Percentiles rank a stretch among this genome's conserved stretches.
Conservation (phyloP, 64 coral and sea anemone species). For the Acropora yongei region DNA sequence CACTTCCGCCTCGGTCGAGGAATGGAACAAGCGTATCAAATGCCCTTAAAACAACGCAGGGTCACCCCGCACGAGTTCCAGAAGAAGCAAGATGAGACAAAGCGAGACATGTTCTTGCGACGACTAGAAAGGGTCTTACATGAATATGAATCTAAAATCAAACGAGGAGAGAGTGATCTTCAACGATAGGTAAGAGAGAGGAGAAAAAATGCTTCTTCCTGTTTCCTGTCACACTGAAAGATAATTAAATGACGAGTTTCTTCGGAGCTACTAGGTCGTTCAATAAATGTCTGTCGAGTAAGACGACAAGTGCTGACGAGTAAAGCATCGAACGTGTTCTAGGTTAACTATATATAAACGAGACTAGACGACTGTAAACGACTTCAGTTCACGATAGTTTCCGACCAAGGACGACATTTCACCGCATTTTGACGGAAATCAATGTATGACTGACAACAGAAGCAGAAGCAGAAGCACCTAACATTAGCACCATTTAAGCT, state of each 20-base stretch:
- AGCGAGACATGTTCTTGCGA: conserved; percentile 21
- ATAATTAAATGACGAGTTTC: background rate
- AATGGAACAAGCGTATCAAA: conserved; percentile 16
- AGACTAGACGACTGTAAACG: background rate
- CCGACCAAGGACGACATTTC: too few relatives aligned
- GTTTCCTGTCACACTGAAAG: background rate
- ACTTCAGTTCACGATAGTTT: too few relatives aligned
- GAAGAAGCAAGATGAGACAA: background rate
- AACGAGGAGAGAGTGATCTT: conserved; percentile 22
- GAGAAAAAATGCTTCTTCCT: background rate
- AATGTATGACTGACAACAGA: too few relatives aligned
- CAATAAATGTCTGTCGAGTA: too few relatives aligned
- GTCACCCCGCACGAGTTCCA: background rate
- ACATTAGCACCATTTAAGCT: too few relatives aligned
- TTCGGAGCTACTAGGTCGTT: background rate
- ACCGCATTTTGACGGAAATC: too few relatives aligned
- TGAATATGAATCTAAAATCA: conserved; percentile 10
- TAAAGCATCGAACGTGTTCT: too few relatives aligned
- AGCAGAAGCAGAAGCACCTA: too few relatives aligned
- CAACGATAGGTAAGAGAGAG: background rate
- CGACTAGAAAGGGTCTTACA: conserved; percentile 26
- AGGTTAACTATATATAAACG: background rate
- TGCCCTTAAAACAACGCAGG: conserved; percentile 12
- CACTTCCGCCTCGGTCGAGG: conserved; percentile 46
- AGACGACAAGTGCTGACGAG: background rate